Conservation (phyloP, 1,140 invertebrate genomes). For the Drosophila pseudoananassae region DNA sequence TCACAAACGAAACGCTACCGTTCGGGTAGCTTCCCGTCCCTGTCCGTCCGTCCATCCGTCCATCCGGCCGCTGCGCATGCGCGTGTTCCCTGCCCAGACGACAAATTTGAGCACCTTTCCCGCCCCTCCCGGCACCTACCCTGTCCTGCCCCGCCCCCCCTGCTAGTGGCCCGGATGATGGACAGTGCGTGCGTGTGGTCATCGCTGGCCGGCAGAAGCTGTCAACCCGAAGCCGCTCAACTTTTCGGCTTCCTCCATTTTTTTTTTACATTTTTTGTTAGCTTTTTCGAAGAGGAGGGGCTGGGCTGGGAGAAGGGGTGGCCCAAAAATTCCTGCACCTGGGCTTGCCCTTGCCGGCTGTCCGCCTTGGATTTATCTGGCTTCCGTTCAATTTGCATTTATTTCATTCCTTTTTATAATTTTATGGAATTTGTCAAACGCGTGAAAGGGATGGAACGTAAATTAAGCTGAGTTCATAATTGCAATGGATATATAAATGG, state of each 20-base stretch:
- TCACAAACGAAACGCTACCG: slow-evolving; percentile 59
- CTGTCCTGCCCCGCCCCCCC: background rate
- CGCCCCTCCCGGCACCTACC: background rate
- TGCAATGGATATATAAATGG: background rate
- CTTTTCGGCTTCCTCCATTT: slow-evolving; percentile 10
- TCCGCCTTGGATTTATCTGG: slow-evolving; percentile 44
- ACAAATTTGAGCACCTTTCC: slow-evolving; percentile 52
- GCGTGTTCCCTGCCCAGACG: slow-evolving; percentile 42
- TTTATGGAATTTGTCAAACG: slow-evolving; percentile 1
- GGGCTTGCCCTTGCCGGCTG: slow-evolving; percentile 28
- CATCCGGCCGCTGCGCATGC: slow-evolving; percentile 27
- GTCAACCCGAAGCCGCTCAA: slow-evolving; percentile 57
- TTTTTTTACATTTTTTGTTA: background rate
- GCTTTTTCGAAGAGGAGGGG: slow-evolving; percentile 3
- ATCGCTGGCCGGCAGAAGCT: slow-evolving; percentile 38
- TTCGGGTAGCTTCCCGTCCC: slow-evolving; percentile 29
- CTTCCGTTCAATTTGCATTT: slow-evolving; percentile 61
- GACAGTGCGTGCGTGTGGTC: slow-evolving; percentile 67
- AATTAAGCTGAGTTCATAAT: background rate
- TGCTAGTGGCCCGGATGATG: slow-evolving; percentile 49
- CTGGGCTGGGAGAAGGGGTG: background rate
- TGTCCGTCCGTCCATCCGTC: background rate
- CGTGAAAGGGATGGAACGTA: background rate
- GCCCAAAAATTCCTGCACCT: slow-evolving; percentile 66
- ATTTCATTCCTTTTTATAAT: background rate